These are phyloP conservation scores for Drosophila elegans DNA, from an alignment of 1,140 invertebrate genomes.

Conservation along the genomic window DNA sequence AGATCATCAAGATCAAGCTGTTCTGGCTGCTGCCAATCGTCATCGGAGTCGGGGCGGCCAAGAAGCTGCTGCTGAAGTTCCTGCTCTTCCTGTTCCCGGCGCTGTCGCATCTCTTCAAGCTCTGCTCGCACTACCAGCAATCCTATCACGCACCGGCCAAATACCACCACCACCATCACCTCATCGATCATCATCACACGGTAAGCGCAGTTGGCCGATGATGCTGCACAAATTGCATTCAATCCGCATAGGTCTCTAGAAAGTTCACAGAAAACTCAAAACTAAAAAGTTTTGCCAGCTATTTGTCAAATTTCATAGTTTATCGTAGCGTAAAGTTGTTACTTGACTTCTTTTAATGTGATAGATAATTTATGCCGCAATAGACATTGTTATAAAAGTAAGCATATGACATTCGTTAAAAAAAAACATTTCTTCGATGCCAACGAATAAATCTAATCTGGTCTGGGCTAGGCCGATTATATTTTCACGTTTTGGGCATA, in stretches of 20 bases:
- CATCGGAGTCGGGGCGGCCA: conserved; percentile 91
- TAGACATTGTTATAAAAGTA: neutral
- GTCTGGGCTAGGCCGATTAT: conserved; percentile 32
- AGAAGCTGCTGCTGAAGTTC: conserved; percentile 92
- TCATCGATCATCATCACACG: conserved; percentile 88
- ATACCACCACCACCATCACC: conserved; percentile 92
- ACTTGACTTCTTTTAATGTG: too few species aligned
- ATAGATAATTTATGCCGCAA: too few species aligned
- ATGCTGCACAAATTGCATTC: conserved; percentile 25
- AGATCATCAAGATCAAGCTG: conserved; percentile 91
- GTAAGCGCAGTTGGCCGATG: conserved; percentile 70
- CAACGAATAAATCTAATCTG: conserved; percentile 13
- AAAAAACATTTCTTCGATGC: conserved; percentile 4
- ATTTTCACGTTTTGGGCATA: conserved; percentile 12
- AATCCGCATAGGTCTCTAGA: conserved; percentile 3
- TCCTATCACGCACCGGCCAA: conserved; percentile 90
- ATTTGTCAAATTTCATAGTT: too few species aligned
- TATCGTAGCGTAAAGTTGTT: neutral
- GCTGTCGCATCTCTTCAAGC: conserved; percentile 92
- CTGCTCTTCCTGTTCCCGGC: conserved; percentile 92
- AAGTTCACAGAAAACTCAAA: neutral
- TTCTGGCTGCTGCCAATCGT: conserved; percentile 90
- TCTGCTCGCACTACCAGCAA: conserved; percentile 92
- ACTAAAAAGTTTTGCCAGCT: too few species aligned
- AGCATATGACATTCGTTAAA: conserved; percentile 3